Base-by-base conservation (phyloP, 2,113 vertebrate genomes). In the Triplophysa siluroides region DNA sequence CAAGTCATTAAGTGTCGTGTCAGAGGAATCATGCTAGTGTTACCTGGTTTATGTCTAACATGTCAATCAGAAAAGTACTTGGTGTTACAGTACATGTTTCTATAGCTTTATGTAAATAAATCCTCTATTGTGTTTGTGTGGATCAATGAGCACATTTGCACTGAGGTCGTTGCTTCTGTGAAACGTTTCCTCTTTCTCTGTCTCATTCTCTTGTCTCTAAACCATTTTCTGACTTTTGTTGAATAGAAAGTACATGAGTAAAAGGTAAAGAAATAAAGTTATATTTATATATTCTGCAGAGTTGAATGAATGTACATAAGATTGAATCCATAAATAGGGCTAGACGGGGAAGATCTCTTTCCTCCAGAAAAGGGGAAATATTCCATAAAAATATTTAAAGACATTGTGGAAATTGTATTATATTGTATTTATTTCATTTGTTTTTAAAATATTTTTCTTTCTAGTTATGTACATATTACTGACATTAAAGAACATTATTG, bases 391-490 rank as follows among this genome's bases (percentile, higher is more conserved):
- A 90, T 93, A 89, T 91, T 86, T 90, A 86, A 92, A 91, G 93
- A 95, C 93, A 93, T 95, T 95, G 93, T 94, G 92, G 90, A 95
- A 93, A 96, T 95, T 96, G 95, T 96, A 95, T 92, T 90, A 96
- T 96, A 95, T 86, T 97, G 95, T 97, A 95, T 96, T 98, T 96
- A 95, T 95, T 96, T 95, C 92, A 91, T 95, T 94, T 94, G 93
- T 93, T 96, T 94, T 95, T 94, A 94, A 94, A 90, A 93, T 92
- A 92, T 82, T 93, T 94, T 96, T 95, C 93, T 94, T 96, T 96
- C 93, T 94, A 92, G 91, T 91, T 94, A 88, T 94, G 91, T 95
- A 96, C 93, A 93, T 96, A 96, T 96, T 93, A 45, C 43, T 45
- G 92, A 94, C 92, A 95, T 96, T 96, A 95, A 95, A 94, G 91